phyloP scores from a whole-genome alignment of 1,140 invertebrate genomes.

The Sesamia nonagrioides region DNA sequence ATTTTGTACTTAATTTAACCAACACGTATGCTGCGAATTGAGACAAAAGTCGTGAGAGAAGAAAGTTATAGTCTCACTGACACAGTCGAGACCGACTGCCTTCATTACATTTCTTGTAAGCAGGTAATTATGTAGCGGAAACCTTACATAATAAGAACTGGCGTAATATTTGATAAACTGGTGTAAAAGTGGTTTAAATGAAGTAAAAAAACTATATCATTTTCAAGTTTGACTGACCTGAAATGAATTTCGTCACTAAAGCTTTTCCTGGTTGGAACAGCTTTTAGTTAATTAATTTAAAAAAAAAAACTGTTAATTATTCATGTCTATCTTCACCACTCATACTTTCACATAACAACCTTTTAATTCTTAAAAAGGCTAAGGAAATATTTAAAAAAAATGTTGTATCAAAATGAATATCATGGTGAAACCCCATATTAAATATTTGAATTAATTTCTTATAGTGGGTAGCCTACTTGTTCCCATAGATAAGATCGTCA shows the following conservation, averaged over 20 bases:
- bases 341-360: background rate
- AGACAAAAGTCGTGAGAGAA: constrained; percentile 49
- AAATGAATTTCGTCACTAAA: background rate
- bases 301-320: too few species aligned
- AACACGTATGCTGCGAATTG: constrained; percentile 30
- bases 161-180: constrained; percentile 37
- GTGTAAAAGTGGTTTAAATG: constrained; percentile 15
- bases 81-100: constrained; percentile 3
- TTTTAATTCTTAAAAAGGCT: too few species aligned
- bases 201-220: background rate
- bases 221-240: constrained; percentile 16
- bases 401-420: constrained; percentile 1
- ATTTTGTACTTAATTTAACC: constrained; percentile 27
- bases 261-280: background rate
- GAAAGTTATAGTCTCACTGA: constrained; percentile 38
- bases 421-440: constrained; percentile 2
- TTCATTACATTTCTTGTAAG: constrained; percentile 45
- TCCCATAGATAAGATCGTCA: constrained; percentile 46
- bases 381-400: too few species aligned
- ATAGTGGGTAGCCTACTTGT: constrained; percentile 14
- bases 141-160: constrained; percentile 19
- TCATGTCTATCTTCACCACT: too few species aligned
- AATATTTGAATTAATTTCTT: constrained; percentile 7
- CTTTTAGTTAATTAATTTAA: background rate
- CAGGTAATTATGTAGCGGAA: constrained; percentile 36